Base-by-base conservation (phyloP, 2,888 invertebrate species). In the Caenorhabditis angaria region DNA sequence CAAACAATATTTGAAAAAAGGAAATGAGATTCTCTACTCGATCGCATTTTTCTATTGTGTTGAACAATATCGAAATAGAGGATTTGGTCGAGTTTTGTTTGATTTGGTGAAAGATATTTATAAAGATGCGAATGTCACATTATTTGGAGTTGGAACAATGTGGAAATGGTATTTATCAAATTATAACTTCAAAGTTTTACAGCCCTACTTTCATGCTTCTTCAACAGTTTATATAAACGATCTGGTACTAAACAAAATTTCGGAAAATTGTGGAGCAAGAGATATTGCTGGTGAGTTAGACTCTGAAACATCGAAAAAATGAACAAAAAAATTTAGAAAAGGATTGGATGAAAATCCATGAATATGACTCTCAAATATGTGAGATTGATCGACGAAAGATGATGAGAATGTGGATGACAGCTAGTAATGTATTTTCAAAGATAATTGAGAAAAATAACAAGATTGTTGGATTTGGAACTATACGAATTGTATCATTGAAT, bases 31-130 rank as follows among this genome's bases (percentile, higher is more conserved):
- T 18, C 47, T 62, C 20, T 62, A 24, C 41, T 27, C 62, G 1
- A 54, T 62, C 41, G 62, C 62, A 10, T 62, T 62, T 24, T 62
- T 62, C 55, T 62, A 62, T 24, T 62, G 62, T 27, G 41, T 62
- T 10, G 12, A 22, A 24, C 47, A 54, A 22, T 62, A 25, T n/a
- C 55, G 62, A 2, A 62, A 28, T 28, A 20, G 20, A 5, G 54
- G 54, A 24, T 47, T 62, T 28, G 62, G 62, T 14, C 53, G 55
- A 24, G 10, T 55, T 41, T 41, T 62, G 12, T 62, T 62, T 28
- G 47, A 62, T 14, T 55, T 47, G 47, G 47, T 55, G 14, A 41
- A 41, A 20, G 41, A 54, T 14, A 55, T 55, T 6, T 62, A 62
- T 32, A 47, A 54, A 25, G 55, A 55, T 28, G 28, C 5, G 18